Percentiles rank a stretch among this genome's conserved stretches.
Evolutionary conservation across 35 echinoderm and acorn worm genomes (phyloP).

Genomic region (Anneissia japonica): DNA sequence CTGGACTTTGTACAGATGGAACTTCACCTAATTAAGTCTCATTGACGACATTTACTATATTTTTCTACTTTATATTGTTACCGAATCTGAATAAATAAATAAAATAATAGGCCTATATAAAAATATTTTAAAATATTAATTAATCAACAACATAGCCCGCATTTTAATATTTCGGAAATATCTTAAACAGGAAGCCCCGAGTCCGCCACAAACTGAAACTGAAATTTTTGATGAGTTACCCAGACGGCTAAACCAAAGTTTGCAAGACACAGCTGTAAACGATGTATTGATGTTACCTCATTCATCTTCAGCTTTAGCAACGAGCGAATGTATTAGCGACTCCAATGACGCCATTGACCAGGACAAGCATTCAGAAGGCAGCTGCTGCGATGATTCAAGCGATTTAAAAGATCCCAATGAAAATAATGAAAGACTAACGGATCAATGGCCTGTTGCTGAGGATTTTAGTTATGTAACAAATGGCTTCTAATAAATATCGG

Average conservation of each 20-base stretch:
- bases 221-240: not conserved
- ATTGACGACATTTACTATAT: too few relatives aligned
- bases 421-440: not conserved
- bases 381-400: not conserved
- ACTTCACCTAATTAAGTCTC: too few relatives aligned
- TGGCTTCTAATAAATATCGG: too few relatives aligned
- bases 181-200: not conserved
- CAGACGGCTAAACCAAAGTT: not conserved
- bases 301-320: not conserved
- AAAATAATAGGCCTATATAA: too few relatives aligned
- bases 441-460: not conserved
- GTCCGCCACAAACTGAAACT: not conserved
- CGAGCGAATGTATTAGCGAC: not conserved
- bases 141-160: too few relatives aligned
- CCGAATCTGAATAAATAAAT: too few relatives aligned
- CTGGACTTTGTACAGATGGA: too few relatives aligned
- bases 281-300: not conserved
- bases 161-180: too few relatives aligned
- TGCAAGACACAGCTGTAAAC: not conserved
- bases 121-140: too few relatives aligned
- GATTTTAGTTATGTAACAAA: not conserved
- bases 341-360: not conserved
- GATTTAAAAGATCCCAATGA: not conserved
- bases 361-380: not conserved
- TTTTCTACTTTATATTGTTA: too few relatives aligned